Percentiles rank a stretch among this genome's conserved stretches.
Evolutionary conservation across 64 coral and sea anemone genomes (phyloP).

Genomic region (Anthopleura sola): DNA sequence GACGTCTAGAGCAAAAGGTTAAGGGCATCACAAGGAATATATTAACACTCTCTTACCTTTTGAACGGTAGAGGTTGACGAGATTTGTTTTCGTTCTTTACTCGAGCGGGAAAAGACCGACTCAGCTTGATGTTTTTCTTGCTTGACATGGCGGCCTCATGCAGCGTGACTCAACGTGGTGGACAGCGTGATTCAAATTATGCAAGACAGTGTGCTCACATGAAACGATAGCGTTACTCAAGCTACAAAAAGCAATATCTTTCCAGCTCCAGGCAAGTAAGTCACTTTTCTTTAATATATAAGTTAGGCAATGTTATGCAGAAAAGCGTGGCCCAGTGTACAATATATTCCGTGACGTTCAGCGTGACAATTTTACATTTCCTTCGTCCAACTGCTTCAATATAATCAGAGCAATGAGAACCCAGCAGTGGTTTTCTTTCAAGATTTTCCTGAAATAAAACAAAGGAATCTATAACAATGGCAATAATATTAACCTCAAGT

Average conservation of each 20-base stretch:
- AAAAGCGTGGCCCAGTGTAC: neutral
- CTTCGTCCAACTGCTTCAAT: too few relatives aligned
- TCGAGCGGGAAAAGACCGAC: slow-evolving; percentile 13
- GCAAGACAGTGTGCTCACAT: neutral
- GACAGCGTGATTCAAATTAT: neutral
- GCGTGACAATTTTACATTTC: neutral
- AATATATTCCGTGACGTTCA: neutral
- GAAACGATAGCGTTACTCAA: neutral
- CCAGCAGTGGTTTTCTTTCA: neutral
- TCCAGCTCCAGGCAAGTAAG: neutral
- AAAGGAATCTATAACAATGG: neutral
- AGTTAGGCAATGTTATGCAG: neutral
- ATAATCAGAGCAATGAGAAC: neutral
- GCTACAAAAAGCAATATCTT: neutral
- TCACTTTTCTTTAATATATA: neutral
- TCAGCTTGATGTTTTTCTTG: slow-evolving; percentile 14
- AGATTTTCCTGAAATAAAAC: neutral
- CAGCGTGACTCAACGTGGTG: neutral
- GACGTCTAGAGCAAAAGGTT: neutral
- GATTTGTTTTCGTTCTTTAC: slow-evolving; percentile 23
- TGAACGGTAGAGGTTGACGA: slow-evolving; percentile 9
- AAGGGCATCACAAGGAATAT: neutral
- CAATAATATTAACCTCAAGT: neutral
- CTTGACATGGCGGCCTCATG: neutral
- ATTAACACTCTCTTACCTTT: slow-evolving; percentile 11